Base-by-base conservation (phyloP, 2,113 vertebrate species). In the Suncus etruscus region DNA sequence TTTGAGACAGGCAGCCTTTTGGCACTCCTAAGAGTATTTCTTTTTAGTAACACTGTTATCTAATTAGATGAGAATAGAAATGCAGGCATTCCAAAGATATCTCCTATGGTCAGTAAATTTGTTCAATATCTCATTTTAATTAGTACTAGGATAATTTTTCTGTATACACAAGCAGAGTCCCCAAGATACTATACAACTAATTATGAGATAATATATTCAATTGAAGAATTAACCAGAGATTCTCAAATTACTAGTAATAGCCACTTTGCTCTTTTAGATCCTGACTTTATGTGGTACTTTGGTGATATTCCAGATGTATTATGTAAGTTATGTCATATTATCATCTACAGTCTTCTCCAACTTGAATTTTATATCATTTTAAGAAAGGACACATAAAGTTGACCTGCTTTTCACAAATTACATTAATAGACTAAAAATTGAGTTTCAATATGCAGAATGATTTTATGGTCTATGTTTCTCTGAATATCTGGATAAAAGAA, bases 1-100 rank as follows among this genome's bases (percentile, higher is more conserved):
- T 39, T 82, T 61, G n/a, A 39, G 6, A 76, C 14, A 24, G 1
- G 47, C 0, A 63, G 8, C 1, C 18, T 87, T 84, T 39, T 81
- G 16, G 1, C 11, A 54, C 4, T 47, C 1, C 85, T 45, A 63
- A 6, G 29, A 31, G 5, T n/a, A 73, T 31, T 66, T 54, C 8
- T 54, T 83, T 85, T 72, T 70, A 66, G 4, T n/a, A 83, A 45
- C 31, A 65, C 11, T 25, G 32, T 85, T 85, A 93, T 79, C 65
- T 88, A 87, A 87, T 68, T 90, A 78, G 20, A 54, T 85, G 29
- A 75, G 48, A 6, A 48, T 16, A 69, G 25, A 65, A 80, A 82
- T 74, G 2, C 24, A 75, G 27, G 11, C 15, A 86, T 91, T 45
- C 48, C 8, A 83, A n/a, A 4, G 78, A 8, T 24, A 69, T 89